A percentile compares a stretch with the other conserved stretches of the same genome.
Evolutionary conservation across 1,140 invertebrate genomes (phyloP).

Genomic region (Drosophila kanapiae): DNA sequence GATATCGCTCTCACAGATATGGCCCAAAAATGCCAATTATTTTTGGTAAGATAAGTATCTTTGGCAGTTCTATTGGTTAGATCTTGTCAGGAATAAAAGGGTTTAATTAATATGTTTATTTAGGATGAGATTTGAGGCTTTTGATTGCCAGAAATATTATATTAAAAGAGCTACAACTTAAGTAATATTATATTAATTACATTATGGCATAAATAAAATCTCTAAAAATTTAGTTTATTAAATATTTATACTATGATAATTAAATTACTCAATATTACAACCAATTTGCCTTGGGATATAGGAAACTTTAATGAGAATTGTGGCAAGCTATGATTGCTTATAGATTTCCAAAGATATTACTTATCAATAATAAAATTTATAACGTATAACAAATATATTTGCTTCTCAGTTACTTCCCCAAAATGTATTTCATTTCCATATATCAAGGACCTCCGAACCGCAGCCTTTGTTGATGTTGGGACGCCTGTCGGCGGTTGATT

Average conservation of each 20-base stretch:
- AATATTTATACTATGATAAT: no score
- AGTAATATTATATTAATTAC: background rate
- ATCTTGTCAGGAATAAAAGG: background rate
- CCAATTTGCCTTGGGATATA: no score
- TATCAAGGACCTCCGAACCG: background rate
- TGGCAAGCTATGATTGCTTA: no score
- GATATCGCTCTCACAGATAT: background rate
- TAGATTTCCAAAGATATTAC: no score
- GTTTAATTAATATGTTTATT: background rate
- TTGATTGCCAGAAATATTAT: background rate
- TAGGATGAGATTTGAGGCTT: background rate
- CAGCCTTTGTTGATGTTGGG: constrained; percentile 1
- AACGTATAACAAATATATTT: background rate
- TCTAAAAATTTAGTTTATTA: no score
- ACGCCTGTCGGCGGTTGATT: constrained; percentile 12
- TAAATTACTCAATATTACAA: no score
- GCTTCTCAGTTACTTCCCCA: background rate
- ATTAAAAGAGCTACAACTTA: no score
- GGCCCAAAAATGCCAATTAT: constrained; percentile 11
- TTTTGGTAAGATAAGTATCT: constrained; percentile 1
- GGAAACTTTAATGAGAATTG: no score
- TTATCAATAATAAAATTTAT: background rate
- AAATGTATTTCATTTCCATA: background rate
- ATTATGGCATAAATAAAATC: background rate
- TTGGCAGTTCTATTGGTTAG: background rate